A percentile compares a stretch with the other conserved stretches of the same genome.
Evolutionary conservation across 2,888 invertebrate genomes (phyloP).

Genomic region (Hemistola chrysoprasaria): DNA sequence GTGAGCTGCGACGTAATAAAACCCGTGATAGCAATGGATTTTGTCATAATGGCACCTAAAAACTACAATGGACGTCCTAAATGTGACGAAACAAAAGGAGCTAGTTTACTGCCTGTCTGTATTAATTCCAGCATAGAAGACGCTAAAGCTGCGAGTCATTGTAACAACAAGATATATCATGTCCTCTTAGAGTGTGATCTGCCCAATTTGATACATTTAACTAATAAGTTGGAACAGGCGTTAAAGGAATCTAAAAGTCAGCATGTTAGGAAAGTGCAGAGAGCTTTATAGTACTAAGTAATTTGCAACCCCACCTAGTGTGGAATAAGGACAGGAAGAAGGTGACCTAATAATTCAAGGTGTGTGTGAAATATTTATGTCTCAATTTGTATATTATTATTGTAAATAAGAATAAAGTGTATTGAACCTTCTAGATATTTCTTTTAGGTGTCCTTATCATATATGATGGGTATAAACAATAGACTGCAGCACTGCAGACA

Average conservation of each 20-base stretch:
- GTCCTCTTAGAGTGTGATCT: constrained; percentile 78
- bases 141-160: constrained; percentile 68
- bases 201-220: constrained; percentile 78
- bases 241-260: constrained; percentile 81
- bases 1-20: constrained; percentile 51
- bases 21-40: constrained; percentile 65
- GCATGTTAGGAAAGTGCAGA: constrained; percentile 79
- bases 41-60: constrained; percentile 61
- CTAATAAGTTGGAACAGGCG: constrained; percentile 79
- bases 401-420: no score
- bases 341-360: no score
- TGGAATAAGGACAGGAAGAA: no score
- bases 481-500: no score
- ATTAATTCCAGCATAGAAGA: constrained; percentile 56
- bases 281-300: constrained; percentile 48
- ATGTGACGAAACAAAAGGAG: constrained; percentile 20
- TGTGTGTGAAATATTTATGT: no score
- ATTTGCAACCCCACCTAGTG: no score
- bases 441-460: no score
- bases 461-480: no score
- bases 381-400: no score
- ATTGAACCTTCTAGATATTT: no score
- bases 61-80: constrained; percentile 45
- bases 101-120: constrained; percentile 32
- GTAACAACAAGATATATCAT: constrained; percentile 64